Evolutionary conservation across 2,797 vertebrate genomes (phyloP).

Genomic region (Loris lydekkerianus): DNA sequence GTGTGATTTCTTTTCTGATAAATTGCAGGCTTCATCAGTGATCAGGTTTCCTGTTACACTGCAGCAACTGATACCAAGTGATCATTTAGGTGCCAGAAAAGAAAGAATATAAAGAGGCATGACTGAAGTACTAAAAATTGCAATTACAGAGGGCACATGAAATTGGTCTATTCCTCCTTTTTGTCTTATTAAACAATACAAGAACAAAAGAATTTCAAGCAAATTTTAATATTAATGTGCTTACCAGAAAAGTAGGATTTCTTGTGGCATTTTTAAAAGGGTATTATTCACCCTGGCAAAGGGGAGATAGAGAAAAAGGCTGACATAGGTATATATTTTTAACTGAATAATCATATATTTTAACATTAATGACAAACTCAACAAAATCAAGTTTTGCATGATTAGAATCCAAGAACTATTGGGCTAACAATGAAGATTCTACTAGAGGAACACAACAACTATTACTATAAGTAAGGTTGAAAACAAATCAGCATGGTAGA

Average conservation of each 20-base stretch:
- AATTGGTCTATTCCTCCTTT: constrained; percentile 63
- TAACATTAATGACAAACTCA: constrained; percentile 49
- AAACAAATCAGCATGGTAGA: neutral
- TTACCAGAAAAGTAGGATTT: constrained; percentile 51
- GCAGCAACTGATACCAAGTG: constrained; percentile 53
- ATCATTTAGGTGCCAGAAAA: constrained; percentile 65
- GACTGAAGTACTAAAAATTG: constrained; percentile 63
- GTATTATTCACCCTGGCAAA: constrained; percentile 2
- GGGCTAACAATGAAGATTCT: neutral
- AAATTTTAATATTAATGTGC: constrained; percentile 66
- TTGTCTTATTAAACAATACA: constrained; percentile 57
- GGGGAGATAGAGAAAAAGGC: neutral
- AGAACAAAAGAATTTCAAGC: constrained; percentile 67
- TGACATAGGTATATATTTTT: constrained; percentile 32
- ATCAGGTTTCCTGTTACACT: constrained; percentile 71
- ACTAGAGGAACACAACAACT: neutral
- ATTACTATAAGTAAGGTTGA: neutral
- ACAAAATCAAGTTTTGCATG: constrained; percentile 59
- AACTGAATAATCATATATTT: constrained; percentile 24
- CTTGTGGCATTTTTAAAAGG: constrained; percentile 49
- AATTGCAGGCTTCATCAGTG: constrained; percentile 62
- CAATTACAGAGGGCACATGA: constrained; percentile 62
- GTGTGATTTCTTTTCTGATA: constrained; percentile 56
- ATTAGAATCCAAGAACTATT: constrained; percentile 52
- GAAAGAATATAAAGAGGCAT: constrained; percentile 53